Base-by-base conservation (phyloP, 2,113 vertebrate species). In the Candoia aspera region DNA sequence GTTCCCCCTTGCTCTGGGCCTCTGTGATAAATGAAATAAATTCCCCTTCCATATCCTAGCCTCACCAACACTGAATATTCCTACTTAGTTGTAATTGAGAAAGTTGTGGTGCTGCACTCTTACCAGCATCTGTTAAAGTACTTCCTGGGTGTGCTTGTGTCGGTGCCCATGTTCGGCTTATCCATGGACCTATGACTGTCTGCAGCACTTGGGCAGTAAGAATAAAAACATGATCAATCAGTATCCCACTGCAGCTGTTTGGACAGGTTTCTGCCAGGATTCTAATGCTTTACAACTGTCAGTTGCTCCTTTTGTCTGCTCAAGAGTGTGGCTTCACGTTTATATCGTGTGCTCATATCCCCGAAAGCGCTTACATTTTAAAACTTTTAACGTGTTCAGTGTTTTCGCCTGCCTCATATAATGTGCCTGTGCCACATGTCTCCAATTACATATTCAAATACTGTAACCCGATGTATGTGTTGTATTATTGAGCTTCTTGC, bases 211-310 rank as follows among this genome's bases (percentile, higher is more conserved):
- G 97, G 97, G 97, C 96, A 95, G 95, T 97, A 97, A 97, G 97
- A 99, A 98, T 97, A 97, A 98, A 98, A 98, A 98, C 98, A 98
- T 97, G 98, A 99, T 99, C 98, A 98, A 98, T 99, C 99, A 99
- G 97, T 98, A 97, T 94, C 97, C 97, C 96, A 96, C 98, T 98
- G 98, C 98, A 99, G 98, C 98, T 99, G 99, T 98, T 98, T 97
- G 98, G 99, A 99, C 99, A 98, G 98, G 98, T 98, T 97, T 97
- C 98, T 98, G 98, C 99, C 98, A 97, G 97, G 98, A 98, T 98
- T 97, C 98, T 98, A 97, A 98, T 98, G 98, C 98, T 98, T 98
- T 98, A 98, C 98, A 98, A 98, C 98, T 98, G 98, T 98, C 98
- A 98, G 91, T 96, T 96, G 95, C 97, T 97, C 97, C 97, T 98